These are phyloP conservation scores for Regulus satrapa DNA, from an alignment of 2,113 vertebrate genomes.

Conservation along the genomic window DNA sequence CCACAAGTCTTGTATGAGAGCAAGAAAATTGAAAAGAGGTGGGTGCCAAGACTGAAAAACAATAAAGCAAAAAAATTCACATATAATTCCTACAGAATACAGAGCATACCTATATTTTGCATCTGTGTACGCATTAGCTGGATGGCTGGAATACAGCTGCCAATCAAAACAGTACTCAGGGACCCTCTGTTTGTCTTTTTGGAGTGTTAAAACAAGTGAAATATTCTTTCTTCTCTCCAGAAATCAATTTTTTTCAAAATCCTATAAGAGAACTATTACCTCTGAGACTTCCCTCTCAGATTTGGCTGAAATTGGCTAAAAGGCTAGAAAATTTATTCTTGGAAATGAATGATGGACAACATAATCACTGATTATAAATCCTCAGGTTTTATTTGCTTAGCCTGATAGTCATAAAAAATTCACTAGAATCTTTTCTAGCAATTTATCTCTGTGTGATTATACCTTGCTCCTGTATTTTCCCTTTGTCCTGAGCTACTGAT, in stretches of 20 bases:
- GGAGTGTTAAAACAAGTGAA: not conserved
- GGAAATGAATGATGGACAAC: not conserved
- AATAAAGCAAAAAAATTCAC: not conserved
- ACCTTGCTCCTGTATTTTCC: not conserved
- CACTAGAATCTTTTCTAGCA: not conserved
- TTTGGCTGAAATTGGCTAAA: not conserved
- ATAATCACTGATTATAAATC: not conserved
- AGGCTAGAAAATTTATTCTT: not conserved
- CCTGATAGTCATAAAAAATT: not conserved
- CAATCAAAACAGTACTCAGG: not conserved
- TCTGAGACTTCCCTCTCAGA: not conserved
- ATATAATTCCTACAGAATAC: not conserved
- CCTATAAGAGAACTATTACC: not conserved
- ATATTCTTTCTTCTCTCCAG: not conserved
- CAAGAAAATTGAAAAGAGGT: conserved; percentile 25
- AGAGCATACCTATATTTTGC: not conserved
- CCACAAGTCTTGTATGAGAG: conserved; percentile 24
- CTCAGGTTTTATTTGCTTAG: not conserved
- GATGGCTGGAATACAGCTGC: not conserved
- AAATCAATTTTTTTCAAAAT: not conserved
- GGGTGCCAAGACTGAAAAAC: not conserved
- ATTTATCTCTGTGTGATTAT: not conserved
- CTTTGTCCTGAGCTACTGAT: not conserved
- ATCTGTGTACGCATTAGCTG: not conserved
- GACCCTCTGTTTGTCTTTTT: not conserved